Percentiles rank a stretch among this genome's conserved stretches.
phyloP scores from a whole-genome alignment of 2,113 vertebrate genomes.

The Paramisgurnus dabryanus region DNA sequence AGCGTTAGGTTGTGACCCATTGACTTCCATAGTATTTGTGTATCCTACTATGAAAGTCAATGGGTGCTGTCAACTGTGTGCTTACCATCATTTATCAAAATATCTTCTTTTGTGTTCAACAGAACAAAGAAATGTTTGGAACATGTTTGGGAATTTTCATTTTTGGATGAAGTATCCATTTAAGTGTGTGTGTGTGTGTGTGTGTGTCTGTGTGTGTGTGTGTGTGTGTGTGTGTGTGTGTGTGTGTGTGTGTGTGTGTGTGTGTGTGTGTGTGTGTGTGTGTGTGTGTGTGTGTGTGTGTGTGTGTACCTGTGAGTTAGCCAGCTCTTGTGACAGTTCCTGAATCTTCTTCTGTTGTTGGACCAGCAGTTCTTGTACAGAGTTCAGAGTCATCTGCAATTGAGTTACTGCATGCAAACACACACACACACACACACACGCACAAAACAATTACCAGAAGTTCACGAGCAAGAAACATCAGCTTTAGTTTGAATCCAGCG shows the following conservation, averaged over 20 bases:
- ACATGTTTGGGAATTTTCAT: too few species aligned
- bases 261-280: too few species aligned
- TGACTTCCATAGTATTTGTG: too few species aligned
- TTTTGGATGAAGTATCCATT: too few species aligned
- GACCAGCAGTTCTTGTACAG: constrained; percentile 89
- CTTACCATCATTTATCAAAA: not conserved
- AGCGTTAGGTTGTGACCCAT: too few species aligned
- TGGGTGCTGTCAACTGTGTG: too few species aligned
- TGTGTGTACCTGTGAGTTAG: constrained; percentile 82
- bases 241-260: constrained; percentile 34
- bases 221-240: constrained; percentile 44
- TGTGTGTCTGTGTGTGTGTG: constrained; percentile 43
- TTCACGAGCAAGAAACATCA: not conserved
- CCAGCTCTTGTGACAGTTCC: constrained; percentile 88
- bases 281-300: not conserved
- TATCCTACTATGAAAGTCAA: too few species aligned
- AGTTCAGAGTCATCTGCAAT: constrained; percentile 87
- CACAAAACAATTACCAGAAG: constrained; percentile 38
- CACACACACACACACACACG: constrained; percentile 25
- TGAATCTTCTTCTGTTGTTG: constrained; percentile 95
- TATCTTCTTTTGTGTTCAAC: not conserved
- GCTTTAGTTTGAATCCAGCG: not conserved
- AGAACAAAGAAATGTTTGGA: not conserved
- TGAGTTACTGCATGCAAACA: constrained; percentile 81
- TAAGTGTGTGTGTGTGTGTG: not conserved